Evolutionary conservation across 1,140 invertebrate species (phyloP).

Genomic region (Bathynomus jamesi): DNA sequence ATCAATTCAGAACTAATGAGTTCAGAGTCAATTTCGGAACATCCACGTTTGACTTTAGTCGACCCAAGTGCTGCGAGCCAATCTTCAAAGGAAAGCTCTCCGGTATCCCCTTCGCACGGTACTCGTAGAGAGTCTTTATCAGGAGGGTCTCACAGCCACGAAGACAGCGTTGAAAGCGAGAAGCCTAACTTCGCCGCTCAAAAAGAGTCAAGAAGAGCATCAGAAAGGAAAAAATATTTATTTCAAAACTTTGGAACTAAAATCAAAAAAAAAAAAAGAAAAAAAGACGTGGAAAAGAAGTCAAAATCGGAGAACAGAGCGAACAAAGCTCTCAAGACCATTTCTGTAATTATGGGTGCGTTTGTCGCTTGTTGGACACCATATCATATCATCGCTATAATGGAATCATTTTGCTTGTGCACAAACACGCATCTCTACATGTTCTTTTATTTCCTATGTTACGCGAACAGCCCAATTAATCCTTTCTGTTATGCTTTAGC

Average conservation of each 20-base stretch:
- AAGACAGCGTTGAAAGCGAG: slow-evolving; percentile 11
- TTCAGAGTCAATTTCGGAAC: too few species aligned
- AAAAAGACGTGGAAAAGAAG: slow-evolving; percentile 60
- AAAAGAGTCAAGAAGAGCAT: slow-evolving; percentile 13
- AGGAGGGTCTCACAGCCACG: too few species aligned
- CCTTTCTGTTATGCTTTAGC: slow-evolving; percentile 84
- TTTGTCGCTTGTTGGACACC: slow-evolving; percentile 99
- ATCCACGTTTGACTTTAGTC: too few species aligned
- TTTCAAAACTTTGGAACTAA: slow-evolving; percentile 73
- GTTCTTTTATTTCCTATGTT: slow-evolving; percentile 98
- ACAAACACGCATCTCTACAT: slow-evolving; percentile 90
- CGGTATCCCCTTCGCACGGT: too few species aligned
- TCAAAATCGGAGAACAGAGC: slow-evolving; percentile 97
- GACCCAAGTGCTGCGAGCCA: too few species aligned
- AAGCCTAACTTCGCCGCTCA: slow-evolving; percentile 13
- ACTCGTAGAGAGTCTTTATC: too few species aligned
- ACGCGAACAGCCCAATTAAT: slow-evolving; percentile 76
- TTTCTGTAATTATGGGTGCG: slow-evolving; percentile 91
- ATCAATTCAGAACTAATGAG: too few species aligned
- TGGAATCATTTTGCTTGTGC: slow-evolving; percentile 92
- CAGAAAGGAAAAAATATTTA: slow-evolving; percentile 62
- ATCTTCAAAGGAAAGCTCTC: too few species aligned
- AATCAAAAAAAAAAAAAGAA: slow-evolving; percentile 66
- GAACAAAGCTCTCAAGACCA: slow-evolving; percentile 94
- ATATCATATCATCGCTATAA: slow-evolving; percentile 90